Base-by-base conservation (phyloP, 1,140 invertebrate genomes). In the Delia radicum region DNA sequence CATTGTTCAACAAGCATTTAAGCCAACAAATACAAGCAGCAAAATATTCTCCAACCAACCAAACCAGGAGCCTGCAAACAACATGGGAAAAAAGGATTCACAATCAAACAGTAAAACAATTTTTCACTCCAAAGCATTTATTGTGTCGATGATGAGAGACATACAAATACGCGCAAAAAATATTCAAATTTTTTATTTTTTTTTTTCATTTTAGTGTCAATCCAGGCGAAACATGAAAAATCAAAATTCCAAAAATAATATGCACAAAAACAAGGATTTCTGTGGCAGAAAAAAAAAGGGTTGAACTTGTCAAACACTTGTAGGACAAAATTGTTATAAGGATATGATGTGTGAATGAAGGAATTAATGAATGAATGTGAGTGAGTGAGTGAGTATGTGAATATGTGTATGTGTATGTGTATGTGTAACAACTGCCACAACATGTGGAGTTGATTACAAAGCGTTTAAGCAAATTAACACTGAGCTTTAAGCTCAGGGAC, bases 91-190 rank as follows among this genome's bases (percentile, higher is more conserved):
- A 74, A 61, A 74, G 29, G 29, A 63, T 37, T 62, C 27, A 74
- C 21, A 74, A 29, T 37, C 46, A 29, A 29, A 63, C 37, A 62
- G 48, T 61, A 71, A 76, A 76, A 67, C 75, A 74, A 76, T 76
- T 76, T 76, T 76, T 71, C 75, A 71, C 75, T 69, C 74, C 21
- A 74, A 31, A 28, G 75, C n/a, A 33, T 76, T 73, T 76, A 74
- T 74, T 76, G 75, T 76, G 73, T 42, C 65, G 27, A 21, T 21
- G 21, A 67, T 33, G 65, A 29, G 26, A 21, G 29, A 62, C 8
- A 62, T 4, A 74, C 62, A 74, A 63, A 26, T 13, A 21, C 27
- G 27, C 26, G 10, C 24, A 26, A 67, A 69, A 74, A 76, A 74
- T 74, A 76, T 76, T 74, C 63, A 76, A 76, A 76, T 76, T 76